Base-by-base conservation (phyloP, 2,113 vertebrate species). In the Eurypyga helias region DNA sequence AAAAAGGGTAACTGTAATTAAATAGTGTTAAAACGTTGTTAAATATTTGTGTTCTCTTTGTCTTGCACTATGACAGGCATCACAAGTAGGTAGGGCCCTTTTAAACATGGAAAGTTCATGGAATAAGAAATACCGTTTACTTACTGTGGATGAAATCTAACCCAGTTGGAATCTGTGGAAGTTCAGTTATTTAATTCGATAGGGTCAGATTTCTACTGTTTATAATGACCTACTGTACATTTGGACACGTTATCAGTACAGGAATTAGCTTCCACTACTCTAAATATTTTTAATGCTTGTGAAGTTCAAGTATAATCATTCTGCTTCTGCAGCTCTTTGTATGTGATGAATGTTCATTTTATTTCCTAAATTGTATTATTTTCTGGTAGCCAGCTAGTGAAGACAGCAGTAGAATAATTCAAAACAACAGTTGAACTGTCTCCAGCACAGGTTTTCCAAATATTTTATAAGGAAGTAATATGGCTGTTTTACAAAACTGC, bases 201-300 rank as follows among this genome's bases (percentile, higher is more conserved):
- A 60, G 16, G 13, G 33, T 91, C 46, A 38, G 33, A 43, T 91
- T 95, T 94, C 83, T 72, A 4, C 36, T 93, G 57, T 83, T 93
- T 82, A 48, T 92, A 82, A 76, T 72, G 45, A 89, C 45, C 58
- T 87, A 0, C 41, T 67, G 24, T 60, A 67, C 90, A 34, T 89
- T 92, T 95, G 64, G 64, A 69, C 33, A 57, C 34, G 9, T 11
- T 90, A 64, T 64, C 78, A 69, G 51, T 72, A 49, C 26, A 43
- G 28, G 54, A 96, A 89, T 80, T 82, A 87, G 11, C 25, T 46
- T 69, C 61, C n/a, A 33, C 57, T 67, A 24, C 71, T 87, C 41
- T 92, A 72, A 92, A 94, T 94, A 77, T 76, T 83, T 85, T 48
- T 48, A 72, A 54, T 64, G 49, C 19, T 77, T 94, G 13, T 89